Base-by-base conservation (phyloP, 2,113 vertebrate species). In the Dolichotis patagonum region DNA sequence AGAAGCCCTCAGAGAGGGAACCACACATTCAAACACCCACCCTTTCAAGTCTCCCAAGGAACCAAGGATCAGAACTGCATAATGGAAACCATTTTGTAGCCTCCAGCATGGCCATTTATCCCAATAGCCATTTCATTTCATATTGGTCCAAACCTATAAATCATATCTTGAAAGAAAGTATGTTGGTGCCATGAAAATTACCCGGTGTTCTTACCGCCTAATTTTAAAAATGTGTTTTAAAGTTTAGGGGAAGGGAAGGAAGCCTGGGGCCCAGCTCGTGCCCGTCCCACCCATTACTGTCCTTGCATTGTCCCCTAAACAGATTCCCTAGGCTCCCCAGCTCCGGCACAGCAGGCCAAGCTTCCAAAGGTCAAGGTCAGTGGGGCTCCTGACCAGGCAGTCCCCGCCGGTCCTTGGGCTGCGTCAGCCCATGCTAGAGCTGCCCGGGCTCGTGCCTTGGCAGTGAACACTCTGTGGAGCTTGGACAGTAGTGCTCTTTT, bases 111-210 rank as follows among this genome's bases (percentile, higher is more conserved):
- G 94, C 92, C 90, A 97, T 96, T 96, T 96, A 97, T 97, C 97
- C 97, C 97, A 96, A 94, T 92, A 97, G 97, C 92, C 95, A 88
- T 91, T 95, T 90, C 96, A 92, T 95, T 97, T 97, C 90, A 97
- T 94, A 96, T 82, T 96, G 77, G 94, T 97, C 97, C 97, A 96
- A 97, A 97, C 95, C 78, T 96, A 97, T 97, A 97, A 97, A 97
- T 98, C 97, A 97, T 97, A 97, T 96, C 96, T 97, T 97, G 92
- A 97, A 97, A 96, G 97, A 96, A 97, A 97, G 94, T 96, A 96
- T 91, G 88, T 92, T 92, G 92, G 92, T 97, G 97, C 97, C 96
- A 95, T 92, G 93, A 69, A 97, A 97, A 98, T 96, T 91, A 91
- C 97, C 92, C 96, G 90, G 88, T 96, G 80, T 96, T 97, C 96